phyloP scores from a whole-genome alignment of 1,140 invertebrate species.

The Aleiodes sp. region DNA sequence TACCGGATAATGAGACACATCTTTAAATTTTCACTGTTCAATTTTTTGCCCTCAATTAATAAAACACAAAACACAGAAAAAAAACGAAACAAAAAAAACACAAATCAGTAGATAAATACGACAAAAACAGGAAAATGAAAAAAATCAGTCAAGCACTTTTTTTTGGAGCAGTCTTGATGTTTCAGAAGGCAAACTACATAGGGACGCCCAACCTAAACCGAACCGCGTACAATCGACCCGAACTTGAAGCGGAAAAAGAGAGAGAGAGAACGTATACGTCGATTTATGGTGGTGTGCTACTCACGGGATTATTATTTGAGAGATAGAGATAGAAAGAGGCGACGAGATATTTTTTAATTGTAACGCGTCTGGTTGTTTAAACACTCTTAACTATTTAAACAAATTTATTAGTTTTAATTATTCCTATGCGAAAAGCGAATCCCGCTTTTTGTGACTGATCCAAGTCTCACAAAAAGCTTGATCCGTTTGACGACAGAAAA shows the following conservation, averaged over 20 bases:
- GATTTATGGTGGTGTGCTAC: not conserved
- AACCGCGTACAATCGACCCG: not conserved
- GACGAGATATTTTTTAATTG: too few species aligned
- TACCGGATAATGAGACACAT: not conserved
- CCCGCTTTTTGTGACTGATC: constrained; percentile 67
- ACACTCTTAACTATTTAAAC: not conserved
- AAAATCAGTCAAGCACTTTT: not conserved
- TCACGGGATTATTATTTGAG: constrained; percentile 1
- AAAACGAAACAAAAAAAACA: not conserved
- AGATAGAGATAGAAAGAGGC: not conserved
- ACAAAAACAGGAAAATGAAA: not conserved
- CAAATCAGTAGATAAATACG: not conserved
- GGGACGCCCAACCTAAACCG: constrained; percentile 12
- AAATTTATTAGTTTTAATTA: constrained; percentile 19
- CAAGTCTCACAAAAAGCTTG: constrained; percentile 67
- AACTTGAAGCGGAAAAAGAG: not conserved
- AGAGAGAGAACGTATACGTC: not conserved
- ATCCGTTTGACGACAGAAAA: constrained; percentile 67
- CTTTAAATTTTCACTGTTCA: not conserved
- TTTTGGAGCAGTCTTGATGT: not conserved
- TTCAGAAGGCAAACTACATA: too few species aligned
- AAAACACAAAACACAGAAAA: not conserved
- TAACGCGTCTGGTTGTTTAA: not conserved
- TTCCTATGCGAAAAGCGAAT: constrained; percentile 67
- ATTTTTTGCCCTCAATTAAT: not conserved